These are phyloP conservation scores for Apotomis capreana DNA, from an alignment of 2,888 invertebrate species.

Conservation along the genomic window DNA sequence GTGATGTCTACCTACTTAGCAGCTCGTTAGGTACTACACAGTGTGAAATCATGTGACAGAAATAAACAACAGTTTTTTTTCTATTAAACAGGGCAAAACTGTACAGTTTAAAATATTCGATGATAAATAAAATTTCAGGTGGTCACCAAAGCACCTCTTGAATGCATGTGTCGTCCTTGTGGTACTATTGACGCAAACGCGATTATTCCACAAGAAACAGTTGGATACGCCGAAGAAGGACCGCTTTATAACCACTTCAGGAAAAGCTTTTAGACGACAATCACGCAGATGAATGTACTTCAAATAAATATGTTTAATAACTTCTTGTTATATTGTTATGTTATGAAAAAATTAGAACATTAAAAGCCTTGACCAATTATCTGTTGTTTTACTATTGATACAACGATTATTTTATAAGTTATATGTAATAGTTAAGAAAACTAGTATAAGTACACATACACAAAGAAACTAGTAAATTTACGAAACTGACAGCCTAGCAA, in stretches of 20 bases:
- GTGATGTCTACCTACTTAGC: no score
- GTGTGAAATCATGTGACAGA: no score
- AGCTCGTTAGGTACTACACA: no score
- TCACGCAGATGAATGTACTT: neutral
- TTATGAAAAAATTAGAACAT: constrained; percentile 42
- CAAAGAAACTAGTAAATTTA: no score
- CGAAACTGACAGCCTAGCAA: no score
- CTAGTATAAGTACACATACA: no score
- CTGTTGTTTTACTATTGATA: neutral
- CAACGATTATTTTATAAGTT: no score
- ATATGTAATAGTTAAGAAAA: no score
- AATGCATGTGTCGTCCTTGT: constrained; percentile 97
- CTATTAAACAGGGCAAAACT: no score
- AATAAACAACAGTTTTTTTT: no score
- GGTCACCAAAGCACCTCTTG: constrained; percentile 95
- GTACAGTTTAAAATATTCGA: no score
- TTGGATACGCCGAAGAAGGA: constrained; percentile 92
- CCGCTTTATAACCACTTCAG: constrained; percentile 91
- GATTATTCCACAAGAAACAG: constrained; percentile 94
- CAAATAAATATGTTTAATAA: neutral
- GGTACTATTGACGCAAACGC: constrained; percentile 94
- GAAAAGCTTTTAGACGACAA: constrained; percentile 82
- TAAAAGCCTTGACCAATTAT: constrained; percentile 54
- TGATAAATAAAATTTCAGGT: constrained; percentile 82
- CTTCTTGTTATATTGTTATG: constrained; percentile 24